Evolutionary conservation across 1,140 invertebrate genomes (phyloP).

Genomic region (Chelonus insularis): DNA sequence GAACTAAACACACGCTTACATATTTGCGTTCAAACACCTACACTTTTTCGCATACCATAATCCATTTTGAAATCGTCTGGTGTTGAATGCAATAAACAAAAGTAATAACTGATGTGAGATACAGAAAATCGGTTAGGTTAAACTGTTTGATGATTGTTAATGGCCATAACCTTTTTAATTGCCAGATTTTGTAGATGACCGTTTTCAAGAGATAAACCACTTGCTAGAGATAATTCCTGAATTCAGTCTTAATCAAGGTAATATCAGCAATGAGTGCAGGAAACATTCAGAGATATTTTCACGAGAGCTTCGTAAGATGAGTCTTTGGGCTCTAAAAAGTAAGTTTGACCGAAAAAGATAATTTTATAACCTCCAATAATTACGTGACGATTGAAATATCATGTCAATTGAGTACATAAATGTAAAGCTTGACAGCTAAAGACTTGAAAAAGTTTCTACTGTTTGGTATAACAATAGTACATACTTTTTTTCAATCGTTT

Average conservation of each 20-base stretch:
- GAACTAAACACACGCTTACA: constrained; percentile 10
- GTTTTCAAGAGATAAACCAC: constrained; percentile 41
- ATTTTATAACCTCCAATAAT: constrained; percentile 9
- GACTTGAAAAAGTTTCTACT: not conserved
- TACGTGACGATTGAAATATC: constrained; percentile 5
- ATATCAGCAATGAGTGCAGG: constrained; percentile 53
- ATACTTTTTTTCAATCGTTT: not conserved
- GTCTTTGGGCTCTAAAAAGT: constrained; percentile 63
- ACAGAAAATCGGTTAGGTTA: no score
- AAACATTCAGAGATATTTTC: constrained; percentile 54
- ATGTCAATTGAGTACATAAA: not conserved
- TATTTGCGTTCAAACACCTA: not conserved
- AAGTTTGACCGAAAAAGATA: constrained; percentile 38
- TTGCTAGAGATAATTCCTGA: constrained; percentile 48
- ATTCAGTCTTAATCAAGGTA: constrained; percentile 47
- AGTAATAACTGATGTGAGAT: no score
- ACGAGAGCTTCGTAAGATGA: constrained; percentile 54
- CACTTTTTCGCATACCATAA: not conserved
- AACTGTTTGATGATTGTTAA: no score
- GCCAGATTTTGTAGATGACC: no score
- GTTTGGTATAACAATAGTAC: not conserved
- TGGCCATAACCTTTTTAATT: no score
- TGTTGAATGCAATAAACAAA: no score
- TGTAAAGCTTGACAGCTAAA: no score
- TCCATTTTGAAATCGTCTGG: constrained; percentile 19